Evolutionary conservation across 2,113 vertebrate species (phyloP), one percentile per base, ranked within the genome.

Genomic region (Agapornis roseicollis): DNA sequence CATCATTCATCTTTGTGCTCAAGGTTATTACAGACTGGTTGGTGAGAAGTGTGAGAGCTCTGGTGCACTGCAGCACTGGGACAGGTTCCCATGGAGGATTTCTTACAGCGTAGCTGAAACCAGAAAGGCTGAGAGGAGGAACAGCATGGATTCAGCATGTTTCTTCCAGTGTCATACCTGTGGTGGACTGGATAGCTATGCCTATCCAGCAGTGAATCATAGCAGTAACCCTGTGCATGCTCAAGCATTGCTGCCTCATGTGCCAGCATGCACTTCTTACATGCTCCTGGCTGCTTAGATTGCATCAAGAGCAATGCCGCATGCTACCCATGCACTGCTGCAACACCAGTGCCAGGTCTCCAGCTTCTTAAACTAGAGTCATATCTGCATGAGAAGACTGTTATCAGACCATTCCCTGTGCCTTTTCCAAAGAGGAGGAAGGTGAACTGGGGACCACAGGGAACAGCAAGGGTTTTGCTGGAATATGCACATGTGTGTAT

Each of bases 271-370:
- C 55, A 31, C 17, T 80, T 47, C 65, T 46, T 4, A 18, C 23
- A 12, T 0, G 0, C 8, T n/a, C 42, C 4, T 46, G 42, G 1
- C 22, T 33, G 22, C 1, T 19, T 47, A 41, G 35, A 37, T 11
- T 44, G 12, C 52, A 20, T 4, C 1, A 4, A 49, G 23, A 46
- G 33, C n/a, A 33, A 1, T 3, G 76, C 63, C 33, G 9, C 6
- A 16, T 6, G n/a, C 17, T 12, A 18, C 37, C 58, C 2, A 1
- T 7, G 29, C 49, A 8, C 37, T 42, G 69, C 90, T 70, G 76
- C 18, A n/a, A 33, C 7, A 13, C 14, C 9, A 0, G 77, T 35
- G 52, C 4, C 61, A 52, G 80, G 8, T 42, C 61, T 37, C 77
- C 41, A 9, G 23, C 42, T 49, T 39, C 84, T 56, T 71, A 44